These are phyloP conservation scores for Apis florea DNA, from an alignment of 1,140 invertebrate genomes.

Conservation along the genomic window DNA sequence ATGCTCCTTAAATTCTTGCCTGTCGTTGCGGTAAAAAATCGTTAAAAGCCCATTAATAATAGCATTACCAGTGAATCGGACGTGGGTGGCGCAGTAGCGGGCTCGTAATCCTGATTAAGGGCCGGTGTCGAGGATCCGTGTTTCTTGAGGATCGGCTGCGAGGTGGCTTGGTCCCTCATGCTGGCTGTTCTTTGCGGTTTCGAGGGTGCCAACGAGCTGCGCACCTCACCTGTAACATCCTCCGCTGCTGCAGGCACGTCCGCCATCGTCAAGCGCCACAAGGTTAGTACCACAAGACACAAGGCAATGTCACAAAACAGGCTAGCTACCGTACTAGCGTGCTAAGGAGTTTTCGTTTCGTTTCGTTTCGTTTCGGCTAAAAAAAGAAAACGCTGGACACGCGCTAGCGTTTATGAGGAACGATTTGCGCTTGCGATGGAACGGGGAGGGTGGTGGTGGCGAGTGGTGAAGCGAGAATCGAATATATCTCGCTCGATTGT, in stretches of 20 bases:
- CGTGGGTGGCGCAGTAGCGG: conserved; percentile 54
- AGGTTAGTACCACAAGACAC: conserved; percentile 79
- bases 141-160: conserved; percentile 70
- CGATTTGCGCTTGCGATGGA: not conserved
- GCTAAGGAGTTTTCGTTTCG: conserved; percentile 18
- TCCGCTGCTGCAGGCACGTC: conserved; percentile 80
- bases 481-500: not conserved
- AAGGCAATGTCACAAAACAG: conserved; percentile 74
- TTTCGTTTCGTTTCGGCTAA: not conserved
- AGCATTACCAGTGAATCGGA: conserved; percentile 60
- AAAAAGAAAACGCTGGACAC: not conserved
- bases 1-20: conserved; percentile 4
- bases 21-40: too few relatives aligned
- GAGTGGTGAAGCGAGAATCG: not conserved
- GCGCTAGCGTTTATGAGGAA: not conserved
- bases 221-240: conserved; percentile 86
- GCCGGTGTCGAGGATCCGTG: conserved; percentile 34
- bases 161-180: conserved; percentile 83
- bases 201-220: conserved; percentile 86
- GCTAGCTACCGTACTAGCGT: conserved; percentile 65
- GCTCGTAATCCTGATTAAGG: conserved; percentile 70
- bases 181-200: conserved; percentile 91
- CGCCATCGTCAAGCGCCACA: conserved; percentile 78
- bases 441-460: too few relatives aligned
- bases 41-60: conserved; percentile 24